Conservation (phyloP, 1,140 invertebrate genomes). For the Oscheius sp. region DNA sequence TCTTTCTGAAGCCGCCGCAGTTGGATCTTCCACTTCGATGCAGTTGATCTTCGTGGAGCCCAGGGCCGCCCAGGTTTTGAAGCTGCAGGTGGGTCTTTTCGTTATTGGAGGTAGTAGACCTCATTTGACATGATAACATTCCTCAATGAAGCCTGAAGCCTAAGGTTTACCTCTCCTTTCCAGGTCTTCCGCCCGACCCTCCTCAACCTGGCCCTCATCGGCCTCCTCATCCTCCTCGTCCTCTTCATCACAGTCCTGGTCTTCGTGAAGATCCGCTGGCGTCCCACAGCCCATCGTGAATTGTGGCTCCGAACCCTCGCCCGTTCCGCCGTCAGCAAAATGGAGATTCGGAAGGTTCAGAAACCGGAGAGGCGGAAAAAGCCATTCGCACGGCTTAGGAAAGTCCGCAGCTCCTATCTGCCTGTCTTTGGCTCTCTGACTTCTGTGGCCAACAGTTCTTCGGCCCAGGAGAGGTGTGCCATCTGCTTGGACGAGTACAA, state of each 20-base stretch:
- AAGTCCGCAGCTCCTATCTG: constrained; percentile 1
- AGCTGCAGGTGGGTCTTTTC: constrained; percentile 24
- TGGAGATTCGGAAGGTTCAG: constrained; percentile 38
- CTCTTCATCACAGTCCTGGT: constrained; percentile 33
- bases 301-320: constrained; percentile 34
- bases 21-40: constrained; percentile 8
- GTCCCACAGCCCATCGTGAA: constrained; percentile 32
- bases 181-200: constrained; percentile 41
- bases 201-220: constrained; percentile 29
- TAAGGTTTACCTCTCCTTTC: no score
- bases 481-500: constrained; percentile 40
- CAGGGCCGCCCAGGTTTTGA: constrained; percentile 21
- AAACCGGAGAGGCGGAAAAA: constrained; percentile 14
- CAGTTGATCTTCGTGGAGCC: constrained; percentile 18
- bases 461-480: constrained; percentile 28
- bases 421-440: constrained; percentile 29
- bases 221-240: constrained; percentile 18
- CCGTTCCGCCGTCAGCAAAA: constrained; percentile 28
- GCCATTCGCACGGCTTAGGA: constrained; percentile 21
- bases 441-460: constrained; percentile 31
- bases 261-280: constrained; percentile 35
- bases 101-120: background rate
- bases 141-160: background rate
- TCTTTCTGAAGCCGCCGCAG: background rate
- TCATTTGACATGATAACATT: background rate